These are phyloP conservation scores for Pararge aegeria DNA, from an alignment of 1,140 invertebrate species.

Conservation along the genomic window DNA sequence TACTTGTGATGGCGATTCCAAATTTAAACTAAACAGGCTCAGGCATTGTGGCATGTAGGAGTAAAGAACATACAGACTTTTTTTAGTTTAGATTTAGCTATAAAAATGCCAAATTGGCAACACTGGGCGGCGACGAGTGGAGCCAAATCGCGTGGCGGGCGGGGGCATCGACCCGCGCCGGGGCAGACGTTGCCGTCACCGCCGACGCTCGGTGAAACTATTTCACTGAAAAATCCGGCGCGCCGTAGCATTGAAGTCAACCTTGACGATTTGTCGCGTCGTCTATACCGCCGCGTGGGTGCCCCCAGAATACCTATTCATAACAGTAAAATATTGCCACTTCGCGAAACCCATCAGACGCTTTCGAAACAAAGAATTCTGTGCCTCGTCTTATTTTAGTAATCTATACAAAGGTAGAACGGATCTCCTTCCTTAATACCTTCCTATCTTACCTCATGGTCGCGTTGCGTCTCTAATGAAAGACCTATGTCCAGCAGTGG, in stretches of 20 bases:
- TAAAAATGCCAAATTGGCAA: constrained; percentile 31
- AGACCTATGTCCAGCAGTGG: too few relatives aligned
- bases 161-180: constrained; percentile 63
- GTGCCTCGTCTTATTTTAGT: too few relatives aligned
- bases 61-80: too few relatives aligned
- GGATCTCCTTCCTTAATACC: too few relatives aligned
- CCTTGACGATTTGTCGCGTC: constrained; percentile 73
- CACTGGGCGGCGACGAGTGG: constrained; percentile 43
- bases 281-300: constrained; percentile 66
- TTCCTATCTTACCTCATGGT: too few relatives aligned
- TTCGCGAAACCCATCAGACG: constrained; percentile 23
- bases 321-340: constrained; percentile 63
- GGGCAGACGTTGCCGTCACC: constrained; percentile 65
- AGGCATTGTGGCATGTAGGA: too few relatives aligned
- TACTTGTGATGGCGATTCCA: too few relatives aligned
- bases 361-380: too few relatives aligned
- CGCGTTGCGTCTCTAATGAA: too few relatives aligned
- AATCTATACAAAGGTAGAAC: too few relatives aligned
- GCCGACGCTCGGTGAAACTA: constrained; percentile 65
- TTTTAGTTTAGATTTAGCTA: neutral
- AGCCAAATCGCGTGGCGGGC: constrained; percentile 60
- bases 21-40: too few relatives aligned
- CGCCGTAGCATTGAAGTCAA: constrained; percentile 68
- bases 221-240: constrained; percentile 75
- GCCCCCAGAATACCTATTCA: constrained; percentile 48